Evolutionary conservation across 2,888 invertebrate species (phyloP), one percentile per base, ranked within the genome.

Genomic region (Thera obeliscata): DNA sequence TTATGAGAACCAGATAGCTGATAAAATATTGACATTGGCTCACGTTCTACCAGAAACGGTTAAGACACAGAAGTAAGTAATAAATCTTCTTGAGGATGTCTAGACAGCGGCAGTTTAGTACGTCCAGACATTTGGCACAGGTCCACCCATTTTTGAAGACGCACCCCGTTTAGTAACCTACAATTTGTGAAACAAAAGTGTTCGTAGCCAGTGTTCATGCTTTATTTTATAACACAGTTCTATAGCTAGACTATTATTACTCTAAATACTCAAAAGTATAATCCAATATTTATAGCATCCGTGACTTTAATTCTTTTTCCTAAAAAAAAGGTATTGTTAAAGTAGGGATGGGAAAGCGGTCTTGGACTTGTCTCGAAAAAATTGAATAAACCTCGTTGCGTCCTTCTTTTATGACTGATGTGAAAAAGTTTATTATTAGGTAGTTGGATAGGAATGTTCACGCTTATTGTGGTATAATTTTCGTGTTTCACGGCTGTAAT

Each of bases 261-360:
- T 63, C 62, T 48, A 7, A 87, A 92, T 35, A 36, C 48, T 56
- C 65, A 62, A 65, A 88, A 92, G 82, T 89, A 90, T 93, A 93
- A 93, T 92, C 93, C 93, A 93, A 93, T 93, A 91, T 92, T 91
- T 91, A 92, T 92, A 88, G 83, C 87, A 84, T 86, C 83, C 85
- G 87, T 89, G 89, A 88, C 87, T 88, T 85, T 82, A 79, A 83
- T 83, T 81, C 82, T 82, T 66, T 79, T 74, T 67, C 65, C 48
- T 66, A 63, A 63, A 61, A 43, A 77, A 78, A 76, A 22, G 22
- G 65, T 68, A 67, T 67, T 68, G 67, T 73, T 66, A 33, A 46
- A 63, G 50, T 72, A 75, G 72, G 60, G 75, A 70, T 69, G 75
- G 72, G 70, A 67, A 49, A 50, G 8, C 7, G 11, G 35, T 55